These are phyloP conservation scores for Ophioninae sp. DNA, from an alignment of 2,888 invertebrate genomes.

Conservation along the genomic window DNA sequence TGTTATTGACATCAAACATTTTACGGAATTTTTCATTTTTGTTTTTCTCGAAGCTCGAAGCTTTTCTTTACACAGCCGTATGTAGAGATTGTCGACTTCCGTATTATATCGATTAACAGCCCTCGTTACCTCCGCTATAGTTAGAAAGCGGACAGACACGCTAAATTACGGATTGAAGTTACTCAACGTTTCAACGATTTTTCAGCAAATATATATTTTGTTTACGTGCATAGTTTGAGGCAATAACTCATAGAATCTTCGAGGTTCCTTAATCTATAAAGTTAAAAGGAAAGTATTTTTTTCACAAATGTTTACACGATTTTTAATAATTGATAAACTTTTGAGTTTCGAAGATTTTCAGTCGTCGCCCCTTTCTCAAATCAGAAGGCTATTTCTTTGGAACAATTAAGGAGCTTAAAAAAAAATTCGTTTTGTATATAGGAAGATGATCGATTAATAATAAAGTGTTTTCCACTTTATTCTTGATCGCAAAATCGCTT, in stretches of 20 bases:
- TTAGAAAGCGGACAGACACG: slow-evolving; percentile 18
- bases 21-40: not conserved
- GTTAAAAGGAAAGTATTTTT: not conserved
- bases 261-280: no score
- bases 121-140: slow-evolving; percentile 48
- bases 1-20: not conserved
- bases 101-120: not conserved
- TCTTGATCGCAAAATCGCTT: no score
- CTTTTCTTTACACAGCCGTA: not conserved
- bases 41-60: not conserved
- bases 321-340: not conserved
- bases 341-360: no score
- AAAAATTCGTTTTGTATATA: not conserved
- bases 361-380: not conserved
- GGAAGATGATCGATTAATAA: not conserved
- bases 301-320: not conserved
- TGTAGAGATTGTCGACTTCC: not conserved
- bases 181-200: not conserved
- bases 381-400: not conserved
- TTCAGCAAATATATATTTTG: slow-evolving; percentile 3
- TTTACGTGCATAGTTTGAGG: not conserved
- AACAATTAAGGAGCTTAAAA: not conserved
- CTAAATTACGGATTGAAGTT: slow-evolving; percentile 4
- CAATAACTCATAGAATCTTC: no score
- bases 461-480: no score